These are phyloP conservation scores for Lysandra bellargus DNA, from an alignment of 2,888 invertebrate genomes.

Conservation along the genomic window DNA sequence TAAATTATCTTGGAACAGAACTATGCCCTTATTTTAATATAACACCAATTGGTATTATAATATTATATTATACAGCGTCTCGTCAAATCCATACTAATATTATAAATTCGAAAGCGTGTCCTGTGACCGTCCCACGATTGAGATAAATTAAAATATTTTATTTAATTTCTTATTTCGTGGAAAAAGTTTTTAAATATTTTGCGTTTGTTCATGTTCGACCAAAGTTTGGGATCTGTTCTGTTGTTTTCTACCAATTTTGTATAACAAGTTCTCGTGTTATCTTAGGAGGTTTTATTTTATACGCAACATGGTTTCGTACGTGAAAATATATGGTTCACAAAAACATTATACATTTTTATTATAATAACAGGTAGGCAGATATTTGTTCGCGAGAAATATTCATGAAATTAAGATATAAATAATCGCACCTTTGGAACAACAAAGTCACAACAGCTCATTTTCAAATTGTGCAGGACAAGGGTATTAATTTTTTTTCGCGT, in stretches of 20 bases:
- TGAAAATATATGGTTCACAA: neutral
- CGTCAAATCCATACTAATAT: neutral
- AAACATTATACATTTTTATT: neutral
- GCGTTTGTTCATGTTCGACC: neutral
- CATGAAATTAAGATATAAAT: slow-evolving; percentile 2
- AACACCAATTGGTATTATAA: neutral
- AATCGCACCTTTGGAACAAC: too few species aligned
- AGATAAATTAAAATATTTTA: slow-evolving; percentile 9
- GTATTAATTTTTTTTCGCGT: too few species aligned
- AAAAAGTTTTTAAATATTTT: neutral
- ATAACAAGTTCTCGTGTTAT: slow-evolving; percentile 12
- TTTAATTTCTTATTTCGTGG: slow-evolving; percentile 6
- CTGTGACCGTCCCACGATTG: neutral
- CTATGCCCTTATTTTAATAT: neutral
- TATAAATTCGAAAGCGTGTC: too few species aligned
- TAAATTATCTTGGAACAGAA: neutral
- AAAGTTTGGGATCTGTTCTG: slow-evolving; percentile 15
- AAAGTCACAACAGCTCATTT: too few species aligned
- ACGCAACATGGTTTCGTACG: neutral
- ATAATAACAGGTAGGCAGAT: neutral
- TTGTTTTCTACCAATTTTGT: neutral
- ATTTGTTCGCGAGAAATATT: neutral
- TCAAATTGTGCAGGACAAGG: too few species aligned
- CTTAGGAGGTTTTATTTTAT: slow-evolving; percentile 4
- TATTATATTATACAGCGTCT: neutral